Percentiles rank a stretch among this genome's conserved stretches.
Evolutionary conservation across 2,113 vertebrate genomes (phyloP).

Genomic region (Stictonetta naevosa): DNA sequence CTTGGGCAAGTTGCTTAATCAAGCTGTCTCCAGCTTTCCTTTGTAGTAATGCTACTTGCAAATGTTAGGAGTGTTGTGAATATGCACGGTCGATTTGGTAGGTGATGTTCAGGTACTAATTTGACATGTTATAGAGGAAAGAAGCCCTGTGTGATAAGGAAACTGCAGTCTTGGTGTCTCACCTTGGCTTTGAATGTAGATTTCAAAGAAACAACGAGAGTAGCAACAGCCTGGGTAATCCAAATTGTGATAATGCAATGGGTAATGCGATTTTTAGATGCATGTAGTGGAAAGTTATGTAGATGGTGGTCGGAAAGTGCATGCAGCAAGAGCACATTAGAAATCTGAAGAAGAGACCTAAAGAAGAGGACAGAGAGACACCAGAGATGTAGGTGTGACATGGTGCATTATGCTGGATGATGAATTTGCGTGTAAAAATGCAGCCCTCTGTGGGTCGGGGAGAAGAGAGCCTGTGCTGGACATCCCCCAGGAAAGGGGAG

Average conservation of each 20-base stretch:
- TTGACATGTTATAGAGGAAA: neutral
- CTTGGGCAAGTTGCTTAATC: conserved; percentile 70
- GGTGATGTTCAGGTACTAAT: conserved; percentile 38
- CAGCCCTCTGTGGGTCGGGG: neutral
- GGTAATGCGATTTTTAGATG: no score
- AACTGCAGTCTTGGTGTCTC: neutral
- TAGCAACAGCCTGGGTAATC: neutral
- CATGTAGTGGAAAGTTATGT: neutral
- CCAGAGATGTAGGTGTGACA: neutral
- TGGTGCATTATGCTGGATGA: neutral
- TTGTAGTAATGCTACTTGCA: conserved; percentile 26
- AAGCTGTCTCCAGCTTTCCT: conserved; percentile 27
- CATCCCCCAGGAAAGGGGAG: neutral
- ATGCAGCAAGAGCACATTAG: neutral
- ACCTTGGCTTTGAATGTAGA: neutral
- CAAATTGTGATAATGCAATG: neutral
- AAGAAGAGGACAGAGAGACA: neutral
- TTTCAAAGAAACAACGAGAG: neutral
- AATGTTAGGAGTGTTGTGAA: neutral
- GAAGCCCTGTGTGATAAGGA: neutral
- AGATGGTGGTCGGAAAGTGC: neutral
- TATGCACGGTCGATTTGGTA: neutral
- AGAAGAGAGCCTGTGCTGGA: neutral
- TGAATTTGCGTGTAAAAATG: neutral
- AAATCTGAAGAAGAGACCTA: neutral